phyloP scores from a whole-genome alignment of 2,113 vertebrate species.

The Eubucco bourcierii region DNA sequence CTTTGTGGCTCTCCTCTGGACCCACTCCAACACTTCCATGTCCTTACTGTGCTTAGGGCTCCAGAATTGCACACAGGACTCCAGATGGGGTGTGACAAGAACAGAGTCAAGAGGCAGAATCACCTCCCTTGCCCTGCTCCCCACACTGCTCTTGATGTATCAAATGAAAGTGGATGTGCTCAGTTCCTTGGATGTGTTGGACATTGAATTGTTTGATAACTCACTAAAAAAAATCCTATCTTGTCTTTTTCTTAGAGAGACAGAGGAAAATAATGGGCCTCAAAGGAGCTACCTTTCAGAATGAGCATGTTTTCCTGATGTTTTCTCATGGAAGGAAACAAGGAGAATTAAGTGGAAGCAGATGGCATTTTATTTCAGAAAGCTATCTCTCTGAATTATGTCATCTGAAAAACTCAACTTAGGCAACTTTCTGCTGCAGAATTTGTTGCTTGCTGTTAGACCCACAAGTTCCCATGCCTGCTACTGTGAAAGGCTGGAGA shows the following conservation, averaged over 20 bases:
- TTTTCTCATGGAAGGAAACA: constrained; percentile 42
- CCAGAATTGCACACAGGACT: too few species aligned
- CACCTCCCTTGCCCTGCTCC: too few species aligned
- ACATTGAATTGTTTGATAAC: not conserved
- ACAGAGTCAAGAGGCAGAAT: too few species aligned
- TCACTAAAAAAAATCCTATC: constrained; percentile 12
- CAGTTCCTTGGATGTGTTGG: not conserved
- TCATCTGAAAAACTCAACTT: constrained; percentile 30
- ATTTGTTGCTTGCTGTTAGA: constrained; percentile 26
- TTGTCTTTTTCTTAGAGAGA: constrained; percentile 8
- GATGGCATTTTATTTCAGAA: constrained; percentile 57
- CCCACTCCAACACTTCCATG: too few species aligned
- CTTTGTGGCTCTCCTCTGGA: too few species aligned
- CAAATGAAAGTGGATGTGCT: not conserved
- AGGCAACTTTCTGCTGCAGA: not conserved
- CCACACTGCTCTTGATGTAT: too few species aligned
- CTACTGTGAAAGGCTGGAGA: constrained; percentile 2
- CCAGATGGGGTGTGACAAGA: too few species aligned
- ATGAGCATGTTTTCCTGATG: constrained; percentile 24
- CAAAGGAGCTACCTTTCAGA: constrained; percentile 37
- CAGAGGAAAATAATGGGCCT: constrained; percentile 5
- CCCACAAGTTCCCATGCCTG: not conserved
- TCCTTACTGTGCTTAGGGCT: too few species aligned
- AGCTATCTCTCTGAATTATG: constrained; percentile 46
- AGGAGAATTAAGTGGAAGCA: constrained; percentile 37